These are phyloP conservation scores for Pipistrellus pipistrellus DNA, from an alignment of 2,797 vertebrate species.

Conservation along the genomic window DNA sequence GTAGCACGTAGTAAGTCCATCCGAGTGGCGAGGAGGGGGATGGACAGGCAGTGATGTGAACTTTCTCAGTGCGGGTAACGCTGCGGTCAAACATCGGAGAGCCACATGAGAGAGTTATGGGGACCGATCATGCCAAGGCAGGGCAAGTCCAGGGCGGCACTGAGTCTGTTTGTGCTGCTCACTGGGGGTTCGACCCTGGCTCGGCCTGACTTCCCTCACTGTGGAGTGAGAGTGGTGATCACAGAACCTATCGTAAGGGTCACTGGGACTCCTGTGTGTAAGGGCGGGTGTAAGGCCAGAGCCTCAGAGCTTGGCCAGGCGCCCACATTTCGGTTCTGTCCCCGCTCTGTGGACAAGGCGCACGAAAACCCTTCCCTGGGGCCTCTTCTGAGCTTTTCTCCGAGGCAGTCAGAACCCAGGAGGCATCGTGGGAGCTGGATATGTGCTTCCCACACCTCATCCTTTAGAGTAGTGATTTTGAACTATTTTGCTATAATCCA, in stretches of 20 bases:
- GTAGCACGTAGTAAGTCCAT: neutral
- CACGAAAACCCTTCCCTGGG: neutral
- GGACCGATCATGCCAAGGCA: neutral
- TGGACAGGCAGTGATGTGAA: neutral
- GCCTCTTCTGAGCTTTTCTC: neutral
- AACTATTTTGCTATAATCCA: neutral
- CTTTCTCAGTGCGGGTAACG: neutral
- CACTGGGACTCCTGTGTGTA: neutral
- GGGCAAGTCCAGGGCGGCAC: neutral
- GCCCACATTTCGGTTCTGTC: neutral
- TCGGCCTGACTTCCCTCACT: neutral
- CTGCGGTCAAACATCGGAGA: neutral
- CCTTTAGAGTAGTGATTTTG: neutral
- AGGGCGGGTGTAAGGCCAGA: neutral
- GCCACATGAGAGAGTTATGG: neutral
- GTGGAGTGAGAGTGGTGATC: neutral
- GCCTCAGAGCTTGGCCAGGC: neutral
- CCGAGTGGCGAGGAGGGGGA: neutral
- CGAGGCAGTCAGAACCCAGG: neutral
- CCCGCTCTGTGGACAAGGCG: neutral
- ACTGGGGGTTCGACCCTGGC: too few species aligned
- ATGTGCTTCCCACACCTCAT: neutral
- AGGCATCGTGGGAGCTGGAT: neutral
- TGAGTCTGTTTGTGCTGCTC: rapidly evolving
- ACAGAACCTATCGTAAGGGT: neutral